Evolutionary conservation across 2,888 invertebrate genomes (phyloP).

Genomic region (Eupithecia vulgata): DNA sequence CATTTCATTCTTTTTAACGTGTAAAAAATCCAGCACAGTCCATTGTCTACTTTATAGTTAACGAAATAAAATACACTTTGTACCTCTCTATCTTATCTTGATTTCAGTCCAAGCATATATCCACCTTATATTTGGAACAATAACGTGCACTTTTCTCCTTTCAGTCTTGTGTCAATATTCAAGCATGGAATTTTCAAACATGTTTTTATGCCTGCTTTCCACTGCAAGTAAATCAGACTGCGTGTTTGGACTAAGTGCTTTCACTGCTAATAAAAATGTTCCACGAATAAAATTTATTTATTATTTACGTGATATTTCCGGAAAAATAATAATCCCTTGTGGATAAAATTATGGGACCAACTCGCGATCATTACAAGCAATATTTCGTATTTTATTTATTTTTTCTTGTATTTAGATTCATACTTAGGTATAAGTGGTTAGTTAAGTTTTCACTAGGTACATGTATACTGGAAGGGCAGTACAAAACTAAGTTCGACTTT

Average conservation of each 20-base stretch:
- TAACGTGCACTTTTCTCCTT: constrained; percentile 5
- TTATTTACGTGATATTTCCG: neutral
- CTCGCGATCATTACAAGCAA: too few species aligned
- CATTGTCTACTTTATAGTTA: neutral
- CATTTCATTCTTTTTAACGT: neutral
- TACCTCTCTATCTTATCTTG: neutral
- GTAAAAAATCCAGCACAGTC: neutral
- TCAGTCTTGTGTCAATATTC: neutral
- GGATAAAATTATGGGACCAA: neutral
- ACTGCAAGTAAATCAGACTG: constrained; percentile 1
- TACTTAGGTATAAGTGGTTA: too few species aligned
- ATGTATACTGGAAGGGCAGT: too few species aligned
- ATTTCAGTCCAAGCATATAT: constrained; percentile 16
- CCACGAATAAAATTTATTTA: neutral
- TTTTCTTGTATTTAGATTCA: too few species aligned
- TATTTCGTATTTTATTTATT: too few species aligned
- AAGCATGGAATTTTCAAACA: neutral
- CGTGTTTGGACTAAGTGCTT: constrained; percentile 8
- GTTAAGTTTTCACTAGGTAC: too few species aligned
- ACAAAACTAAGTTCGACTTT: too few species aligned
- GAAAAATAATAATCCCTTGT: neutral
- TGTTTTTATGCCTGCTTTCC: neutral
- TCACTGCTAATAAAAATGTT: neutral
- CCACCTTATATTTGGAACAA: constrained; percentile 13
- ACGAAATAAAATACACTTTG: constrained; percentile 11